phyloP scores from a whole-genome alignment of 1,140 invertebrate species.

The Phenacoccus solenopsis region DNA sequence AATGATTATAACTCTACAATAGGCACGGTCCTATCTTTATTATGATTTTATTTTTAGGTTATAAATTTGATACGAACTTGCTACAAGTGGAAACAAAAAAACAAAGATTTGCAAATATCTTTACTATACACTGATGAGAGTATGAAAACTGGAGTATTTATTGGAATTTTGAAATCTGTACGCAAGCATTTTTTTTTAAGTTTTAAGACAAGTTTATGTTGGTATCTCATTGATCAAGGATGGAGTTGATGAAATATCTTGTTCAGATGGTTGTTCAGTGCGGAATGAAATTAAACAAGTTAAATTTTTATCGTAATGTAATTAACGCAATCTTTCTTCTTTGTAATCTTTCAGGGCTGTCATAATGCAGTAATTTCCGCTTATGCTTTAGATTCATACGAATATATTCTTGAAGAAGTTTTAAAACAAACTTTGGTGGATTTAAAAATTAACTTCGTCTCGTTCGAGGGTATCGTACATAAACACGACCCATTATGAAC shows the following conservation, averaged over 20 bases:
- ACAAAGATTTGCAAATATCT: neutral
- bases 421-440: neutral
- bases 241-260: too few species aligned
- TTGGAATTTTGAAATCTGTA: neutral
- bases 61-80: neutral
- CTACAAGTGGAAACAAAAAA: neutral
- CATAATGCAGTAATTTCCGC: too few species aligned
- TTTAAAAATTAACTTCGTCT: neutral
- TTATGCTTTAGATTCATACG: neutral
- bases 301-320: too few species aligned
- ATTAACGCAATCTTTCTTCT: too few species aligned
- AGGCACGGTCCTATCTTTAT: too few species aligned
- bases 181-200: neutral
- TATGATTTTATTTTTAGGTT: too few species aligned
- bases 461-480: neutral
- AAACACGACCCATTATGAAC: neutral
- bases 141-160: neutral
- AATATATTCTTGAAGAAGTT: neutral
- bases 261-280: neutral
- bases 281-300: too few species aligned
- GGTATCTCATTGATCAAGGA: too few species aligned
- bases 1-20: neutral
- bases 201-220: neutral
- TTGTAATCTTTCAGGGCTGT: too few species aligned
- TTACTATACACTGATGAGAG: neutral